phyloP scores from a whole-genome alignment of 92 coral and sea anemone species.

The Paramuricea clavata region DNA sequence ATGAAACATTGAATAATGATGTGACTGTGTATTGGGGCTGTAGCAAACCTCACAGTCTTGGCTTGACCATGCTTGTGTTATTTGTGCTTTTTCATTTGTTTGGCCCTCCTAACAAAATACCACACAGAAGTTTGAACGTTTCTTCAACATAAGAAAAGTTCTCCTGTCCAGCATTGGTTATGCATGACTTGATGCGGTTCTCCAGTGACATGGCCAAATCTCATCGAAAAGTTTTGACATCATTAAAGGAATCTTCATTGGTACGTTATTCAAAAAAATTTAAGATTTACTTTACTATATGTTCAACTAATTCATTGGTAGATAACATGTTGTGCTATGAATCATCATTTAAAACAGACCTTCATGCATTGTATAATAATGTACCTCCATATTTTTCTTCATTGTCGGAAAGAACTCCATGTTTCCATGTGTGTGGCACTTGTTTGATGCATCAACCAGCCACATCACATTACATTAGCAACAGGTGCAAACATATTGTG shows the following conservation, averaged over 20 bases:
- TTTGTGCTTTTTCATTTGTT: no score
- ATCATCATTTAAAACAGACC: no score
- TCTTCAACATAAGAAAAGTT: not conserved
- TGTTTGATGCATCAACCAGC: not conserved
- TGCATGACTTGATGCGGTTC: not conserved
- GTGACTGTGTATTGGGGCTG: no score
- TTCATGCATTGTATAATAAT: no score
- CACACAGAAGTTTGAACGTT: not conserved
- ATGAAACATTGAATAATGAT: no score
- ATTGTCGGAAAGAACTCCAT: slow-evolving; percentile 17
- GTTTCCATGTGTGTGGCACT: not conserved
- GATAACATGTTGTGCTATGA: no score
- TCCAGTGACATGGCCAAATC: not conserved
- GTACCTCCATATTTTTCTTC: slow-evolving; percentile 24
- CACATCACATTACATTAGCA: slow-evolving; percentile 20
- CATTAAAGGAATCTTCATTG: not conserved
- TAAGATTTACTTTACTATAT: not conserved
- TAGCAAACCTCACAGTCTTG: no score
- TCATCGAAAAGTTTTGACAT: not conserved
- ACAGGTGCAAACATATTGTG: slow-evolving; percentile 13
- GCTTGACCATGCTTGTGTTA: no score
- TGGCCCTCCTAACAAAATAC: no score
- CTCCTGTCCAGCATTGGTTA: not conserved
- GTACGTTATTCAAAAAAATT: no score
- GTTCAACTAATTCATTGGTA: no score